Conservation (phyloP, 1,140 invertebrate genomes). For the Patella vulgata region DNA sequence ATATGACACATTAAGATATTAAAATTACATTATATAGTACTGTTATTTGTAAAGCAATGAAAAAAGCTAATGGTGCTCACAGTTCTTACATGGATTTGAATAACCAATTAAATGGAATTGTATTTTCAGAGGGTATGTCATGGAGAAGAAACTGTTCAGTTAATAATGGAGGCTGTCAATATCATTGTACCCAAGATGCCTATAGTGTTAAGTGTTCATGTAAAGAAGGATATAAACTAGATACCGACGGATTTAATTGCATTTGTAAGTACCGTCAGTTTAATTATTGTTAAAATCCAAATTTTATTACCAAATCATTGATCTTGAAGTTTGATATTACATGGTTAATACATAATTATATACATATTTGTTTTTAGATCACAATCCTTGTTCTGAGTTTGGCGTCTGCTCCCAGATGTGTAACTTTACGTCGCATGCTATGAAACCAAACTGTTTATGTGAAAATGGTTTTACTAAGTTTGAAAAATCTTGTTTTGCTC, state of each 20-base stretch:
- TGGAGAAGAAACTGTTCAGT: constrained; percentile 15
- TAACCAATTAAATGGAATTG: too few species aligned
- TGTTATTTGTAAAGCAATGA: too few species aligned
- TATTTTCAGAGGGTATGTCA: too few species aligned
- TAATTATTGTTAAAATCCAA: neutral
- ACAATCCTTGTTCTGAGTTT: constrained; percentile 34
- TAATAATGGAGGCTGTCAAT: constrained; percentile 32
- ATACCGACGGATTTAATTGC: constrained; percentile 35
- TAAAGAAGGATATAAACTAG: constrained; percentile 34
- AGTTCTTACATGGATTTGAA: too few species aligned
- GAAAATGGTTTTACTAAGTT: constrained; percentile 12
- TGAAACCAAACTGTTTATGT: constrained; percentile 27
- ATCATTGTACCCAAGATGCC: constrained; percentile 23
- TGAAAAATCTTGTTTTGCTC: neutral
- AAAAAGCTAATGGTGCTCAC: too few species aligned
- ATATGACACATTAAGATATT: too few species aligned
- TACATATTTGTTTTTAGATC: constrained; percentile 15
- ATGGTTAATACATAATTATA: too few species aligned
- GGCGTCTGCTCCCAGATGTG: constrained; percentile 40
- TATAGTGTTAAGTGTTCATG: constrained; percentile 41
- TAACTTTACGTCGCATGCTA: constrained; percentile 2
- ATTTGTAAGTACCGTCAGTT: constrained; percentile 16
- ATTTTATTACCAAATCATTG: too few species aligned
- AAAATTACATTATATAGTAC: too few species aligned
- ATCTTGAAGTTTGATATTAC: too few species aligned